Percentiles rank a stretch among this genome's conserved stretches.
These are phyloP conservation scores for Cryptotermes secundus DNA, from an alignment of 1,140 invertebrate species.

Conservation along the genomic window DNA sequence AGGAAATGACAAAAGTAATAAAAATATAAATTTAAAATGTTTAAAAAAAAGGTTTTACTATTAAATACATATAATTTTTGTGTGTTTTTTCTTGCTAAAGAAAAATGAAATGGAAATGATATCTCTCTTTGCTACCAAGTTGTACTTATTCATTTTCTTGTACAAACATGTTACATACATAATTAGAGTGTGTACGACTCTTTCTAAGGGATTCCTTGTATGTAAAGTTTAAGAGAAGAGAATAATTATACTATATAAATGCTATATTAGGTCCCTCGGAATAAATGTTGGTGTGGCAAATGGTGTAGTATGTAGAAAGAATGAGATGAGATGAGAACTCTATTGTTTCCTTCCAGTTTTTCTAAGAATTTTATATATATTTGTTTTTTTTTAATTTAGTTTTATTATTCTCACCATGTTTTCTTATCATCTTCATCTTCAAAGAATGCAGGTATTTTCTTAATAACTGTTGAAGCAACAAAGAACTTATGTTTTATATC, in stretches of 20 bases:
- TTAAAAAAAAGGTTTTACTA: slow-evolving; percentile 17
- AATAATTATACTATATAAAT: slow-evolving; percentile 28
- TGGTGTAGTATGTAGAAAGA: background rate
- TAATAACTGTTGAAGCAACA: slow-evolving; percentile 13
- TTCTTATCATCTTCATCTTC: slow-evolving; percentile 18
- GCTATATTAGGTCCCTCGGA: slow-evolving; percentile 26
- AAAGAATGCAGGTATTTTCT: background rate
- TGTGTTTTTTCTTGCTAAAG: slow-evolving; percentile 41
- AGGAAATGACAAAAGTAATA: slow-evolving; percentile 40
- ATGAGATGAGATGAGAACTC: background rate
- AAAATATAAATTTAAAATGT: slow-evolving; percentile 38
- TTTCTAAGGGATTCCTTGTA: slow-evolving; percentile 30
- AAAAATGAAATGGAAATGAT: slow-evolving; percentile 47
- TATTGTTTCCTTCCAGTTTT: background rate
- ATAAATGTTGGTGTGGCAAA: background rate
- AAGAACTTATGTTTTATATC: slow-evolving; percentile 27
- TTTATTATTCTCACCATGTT: background rate
- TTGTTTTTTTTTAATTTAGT: slow-evolving; percentile 1
- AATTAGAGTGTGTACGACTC: slow-evolving; percentile 25
- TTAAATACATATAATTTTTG: slow-evolving; percentile 28
- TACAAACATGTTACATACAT: slow-evolving; percentile 45
- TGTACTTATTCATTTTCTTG: slow-evolving; percentile 57
- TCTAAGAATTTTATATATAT: background rate
- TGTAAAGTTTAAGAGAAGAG: slow-evolving; percentile 29
- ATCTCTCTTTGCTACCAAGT: slow-evolving; percentile 57